Percentiles rank a stretch among this genome's conserved stretches.
Conservation (phyloP, 2,888 invertebrate species). For the Melinopterus prodromus region DNA sequence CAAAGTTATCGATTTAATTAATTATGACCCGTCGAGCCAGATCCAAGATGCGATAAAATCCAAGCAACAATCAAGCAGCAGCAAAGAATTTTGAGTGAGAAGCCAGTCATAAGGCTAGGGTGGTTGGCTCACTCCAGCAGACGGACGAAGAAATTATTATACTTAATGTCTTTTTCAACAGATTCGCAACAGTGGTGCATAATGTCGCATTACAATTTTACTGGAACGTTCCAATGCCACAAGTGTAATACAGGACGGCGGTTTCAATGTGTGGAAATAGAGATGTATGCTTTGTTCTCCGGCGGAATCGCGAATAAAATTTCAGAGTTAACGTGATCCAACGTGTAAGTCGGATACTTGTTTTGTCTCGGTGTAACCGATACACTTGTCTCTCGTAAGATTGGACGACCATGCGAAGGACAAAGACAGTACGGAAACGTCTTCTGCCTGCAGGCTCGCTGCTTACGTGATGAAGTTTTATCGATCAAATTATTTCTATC, state of each 20-base stretch:
- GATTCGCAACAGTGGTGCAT: not conserved
- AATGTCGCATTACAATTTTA: not conserved
- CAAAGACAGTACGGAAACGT: constrained; percentile 35
- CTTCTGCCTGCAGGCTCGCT: constrained; percentile 43
- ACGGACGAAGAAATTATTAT: too few relatives aligned
- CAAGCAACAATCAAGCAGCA: too few relatives aligned
- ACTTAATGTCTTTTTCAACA: not conserved
- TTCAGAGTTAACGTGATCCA: constrained; percentile 50
- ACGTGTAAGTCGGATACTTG: constrained; percentile 39
- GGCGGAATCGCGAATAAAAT: constrained; percentile 51
- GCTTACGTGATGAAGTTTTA: constrained; percentile 52
- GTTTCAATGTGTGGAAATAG: constrained; percentile 39
- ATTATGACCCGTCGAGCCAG: too few relatives aligned
- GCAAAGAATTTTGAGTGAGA: too few relatives aligned
- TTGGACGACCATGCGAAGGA: constrained; percentile 10
- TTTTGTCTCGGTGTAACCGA: constrained; percentile 46
- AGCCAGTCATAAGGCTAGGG: too few relatives aligned
- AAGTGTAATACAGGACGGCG: constrained; percentile 46
- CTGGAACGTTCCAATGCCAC: constrained; percentile 26
- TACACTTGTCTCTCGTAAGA: constrained; percentile 37
- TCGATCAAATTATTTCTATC: constrained; percentile 53
- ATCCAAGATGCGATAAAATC: too few relatives aligned
- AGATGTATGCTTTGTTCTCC: constrained; percentile 45
- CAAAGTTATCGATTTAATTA: too few relatives aligned
- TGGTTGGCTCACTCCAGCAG: too few relatives aligned